Conservation (phyloP, 2,797 vertebrate species). For the Pogoniulus pusillus region DNA sequence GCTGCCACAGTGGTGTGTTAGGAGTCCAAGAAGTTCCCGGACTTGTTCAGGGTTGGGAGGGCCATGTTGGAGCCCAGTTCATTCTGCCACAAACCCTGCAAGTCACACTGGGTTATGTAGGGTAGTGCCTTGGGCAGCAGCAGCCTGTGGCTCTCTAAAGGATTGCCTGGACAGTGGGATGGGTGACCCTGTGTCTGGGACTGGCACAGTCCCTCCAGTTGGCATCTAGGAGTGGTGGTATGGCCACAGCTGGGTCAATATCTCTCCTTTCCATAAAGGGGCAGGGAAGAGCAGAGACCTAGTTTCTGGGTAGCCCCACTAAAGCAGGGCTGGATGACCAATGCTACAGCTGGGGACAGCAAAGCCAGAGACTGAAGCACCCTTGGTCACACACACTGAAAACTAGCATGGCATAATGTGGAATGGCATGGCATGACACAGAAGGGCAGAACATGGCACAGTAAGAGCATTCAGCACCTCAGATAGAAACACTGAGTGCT, state of each 20-base stretch:
- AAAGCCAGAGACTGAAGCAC: neutral
- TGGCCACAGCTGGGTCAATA: fast-evolving
- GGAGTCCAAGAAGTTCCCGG: neutral
- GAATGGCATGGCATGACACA: neutral
- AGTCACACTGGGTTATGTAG: neutral
- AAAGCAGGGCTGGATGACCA: fast-evolving
- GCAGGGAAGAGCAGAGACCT: neutral
- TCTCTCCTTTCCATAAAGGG: neutral
- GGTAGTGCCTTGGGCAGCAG: neutral
- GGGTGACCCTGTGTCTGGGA: fast-evolving
- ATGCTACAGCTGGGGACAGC: neutral
- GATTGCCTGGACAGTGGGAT: neutral
- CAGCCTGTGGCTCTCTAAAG: neutral
- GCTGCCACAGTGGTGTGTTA: neutral
- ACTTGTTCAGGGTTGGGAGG: fast-evolving
- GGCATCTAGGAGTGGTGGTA: fast-evolving
- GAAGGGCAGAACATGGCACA: neutral
- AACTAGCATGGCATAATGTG: neutral
- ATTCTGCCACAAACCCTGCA: neutral
- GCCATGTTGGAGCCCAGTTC: constrained; percentile 9
- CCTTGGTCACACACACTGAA: fast-evolving
- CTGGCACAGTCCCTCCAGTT: fast-evolving
- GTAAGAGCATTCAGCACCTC: neutral
- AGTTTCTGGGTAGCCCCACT: too few species aligned
- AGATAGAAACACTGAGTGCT: neutral